Evolutionary conservation across 2,888 invertebrate species (phyloP).

Genomic region (Eupeodes luniger): DNA sequence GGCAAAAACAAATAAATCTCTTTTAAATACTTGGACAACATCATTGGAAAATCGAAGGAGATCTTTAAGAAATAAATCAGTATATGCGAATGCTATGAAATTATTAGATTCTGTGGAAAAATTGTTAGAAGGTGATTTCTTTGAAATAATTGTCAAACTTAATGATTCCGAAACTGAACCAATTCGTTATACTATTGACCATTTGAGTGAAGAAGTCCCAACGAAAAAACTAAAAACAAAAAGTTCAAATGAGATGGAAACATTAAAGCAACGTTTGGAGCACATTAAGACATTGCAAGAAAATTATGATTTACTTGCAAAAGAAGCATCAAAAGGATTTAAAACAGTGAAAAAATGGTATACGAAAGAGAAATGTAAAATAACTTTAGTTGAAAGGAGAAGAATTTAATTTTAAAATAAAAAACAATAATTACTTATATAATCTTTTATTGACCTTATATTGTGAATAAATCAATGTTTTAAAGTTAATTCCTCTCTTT

Average conservation of each 20-base stretch:
- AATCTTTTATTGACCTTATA: not conserved
- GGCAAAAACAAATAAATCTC: not conserved
- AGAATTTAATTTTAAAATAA: not conserved
- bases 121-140: constrained; percentile 13
- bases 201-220: not conserved
- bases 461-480: not conserved
- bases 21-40: constrained; percentile 6
- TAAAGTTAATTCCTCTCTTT: no score
- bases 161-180: not conserved
- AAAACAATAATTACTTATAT: not conserved
- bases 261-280: not conserved
- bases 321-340: constrained; percentile 17
- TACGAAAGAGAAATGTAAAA: constrained; percentile 22
- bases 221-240: not conserved
- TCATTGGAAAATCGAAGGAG: constrained; percentile 7
- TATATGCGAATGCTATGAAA: constrained; percentile 7
- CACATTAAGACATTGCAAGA: constrained; percentile 11
- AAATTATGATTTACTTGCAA: constrained; percentile 1
- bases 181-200: constrained; percentile 18
- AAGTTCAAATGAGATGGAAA: not conserved
- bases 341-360: constrained; percentile 18
- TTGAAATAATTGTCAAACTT: constrained; percentile 21
- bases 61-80: constrained; percentile 1
- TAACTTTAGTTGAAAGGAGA: constrained; percentile 8
- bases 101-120: constrained; percentile 9